These are phyloP conservation scores for Carabus problematicus DNA, from an alignment of 2,888 invertebrate genomes.

Conservation along the genomic window DNA sequence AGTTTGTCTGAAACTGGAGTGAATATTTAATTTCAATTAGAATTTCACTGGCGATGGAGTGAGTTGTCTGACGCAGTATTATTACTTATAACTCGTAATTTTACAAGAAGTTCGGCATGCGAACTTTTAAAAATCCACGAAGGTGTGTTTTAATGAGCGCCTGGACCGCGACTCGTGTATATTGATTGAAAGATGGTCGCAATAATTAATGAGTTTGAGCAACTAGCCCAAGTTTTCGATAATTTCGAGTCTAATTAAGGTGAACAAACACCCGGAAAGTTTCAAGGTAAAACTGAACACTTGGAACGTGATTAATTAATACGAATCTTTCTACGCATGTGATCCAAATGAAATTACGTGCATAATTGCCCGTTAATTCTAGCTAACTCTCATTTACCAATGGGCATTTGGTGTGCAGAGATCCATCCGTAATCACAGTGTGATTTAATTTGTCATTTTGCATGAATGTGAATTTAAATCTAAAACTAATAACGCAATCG, in stretches of 20 bases:
- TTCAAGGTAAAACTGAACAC: conserved; percentile 34
- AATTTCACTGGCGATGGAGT: too few species aligned
- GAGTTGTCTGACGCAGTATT: too few species aligned
- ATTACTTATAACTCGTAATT: too few species aligned
- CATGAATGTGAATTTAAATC: too few species aligned
- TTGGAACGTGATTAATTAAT: conserved; percentile 36
- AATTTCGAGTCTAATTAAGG: conserved; percentile 40
- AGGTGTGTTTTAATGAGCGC: conserved; percentile 2
- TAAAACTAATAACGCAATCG: too few species aligned
- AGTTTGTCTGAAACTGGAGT: too few species aligned
- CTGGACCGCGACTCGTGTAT: conserved; percentile 1
- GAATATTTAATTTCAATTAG: too few species aligned
- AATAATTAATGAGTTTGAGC: conserved; percentile 26
- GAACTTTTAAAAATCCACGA: not conserved
- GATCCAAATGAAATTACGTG: not conserved
- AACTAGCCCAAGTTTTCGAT: conserved; percentile 33
- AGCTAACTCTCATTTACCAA: not conserved
- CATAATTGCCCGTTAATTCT: not conserved
- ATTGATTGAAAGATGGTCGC: conserved; percentile 32
- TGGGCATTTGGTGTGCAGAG: not conserved
- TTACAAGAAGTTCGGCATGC: not conserved
- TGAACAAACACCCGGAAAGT: conserved; percentile 36
- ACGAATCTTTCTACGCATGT: conserved; percentile 10
- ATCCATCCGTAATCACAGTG: not conserved
- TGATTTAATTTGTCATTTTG: not conserved